Evolutionary conservation across 1,140 invertebrate genomes (phyloP).

Genomic region (Cherax destructor): DNA sequence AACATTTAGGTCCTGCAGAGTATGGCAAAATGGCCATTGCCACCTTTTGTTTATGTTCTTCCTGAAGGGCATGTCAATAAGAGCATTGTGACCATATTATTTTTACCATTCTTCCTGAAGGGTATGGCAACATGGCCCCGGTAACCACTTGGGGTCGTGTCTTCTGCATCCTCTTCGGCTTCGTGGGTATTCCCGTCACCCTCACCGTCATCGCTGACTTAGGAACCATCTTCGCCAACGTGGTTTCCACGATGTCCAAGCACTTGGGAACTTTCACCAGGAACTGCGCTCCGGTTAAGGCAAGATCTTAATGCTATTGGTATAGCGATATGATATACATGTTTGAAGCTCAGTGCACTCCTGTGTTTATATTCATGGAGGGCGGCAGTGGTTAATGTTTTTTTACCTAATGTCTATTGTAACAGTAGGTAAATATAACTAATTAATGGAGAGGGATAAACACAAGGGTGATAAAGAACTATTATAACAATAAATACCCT

Average conservation of each 20-base stretch:
- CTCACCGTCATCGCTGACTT: constrained; percentile 94
- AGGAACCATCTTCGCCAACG: constrained; percentile 89
- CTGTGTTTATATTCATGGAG: no score
- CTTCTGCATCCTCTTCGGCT: constrained; percentile 94
- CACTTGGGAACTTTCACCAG: background rate
- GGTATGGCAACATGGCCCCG: constrained; percentile 96
- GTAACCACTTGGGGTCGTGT: constrained; percentile 88
- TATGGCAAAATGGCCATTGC: no score
- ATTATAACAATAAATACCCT: no score
- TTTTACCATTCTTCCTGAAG: constrained; percentile 77
- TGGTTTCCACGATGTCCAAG: constrained; percentile 77
- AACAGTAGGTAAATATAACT: no score
- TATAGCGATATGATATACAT: background rate
- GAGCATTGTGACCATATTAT: no score
- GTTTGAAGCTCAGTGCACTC: background rate
- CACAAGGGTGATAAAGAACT: no score
- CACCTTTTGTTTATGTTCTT: no score
- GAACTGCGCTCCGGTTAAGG: background rate
- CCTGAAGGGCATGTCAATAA: no score
- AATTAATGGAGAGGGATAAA: no score
- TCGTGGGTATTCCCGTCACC: constrained; percentile 95
- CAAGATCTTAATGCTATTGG: background rate
- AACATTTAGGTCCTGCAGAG: no score
- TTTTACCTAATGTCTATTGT: no score
- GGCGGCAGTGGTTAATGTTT: no score